A percentile compares a stretch with the other conserved stretches of the same genome.
These are phyloP conservation scores for Glossosoma conforme DNA, from an alignment of 1,140 invertebrate genomes.

Conservation along the genomic window DNA sequence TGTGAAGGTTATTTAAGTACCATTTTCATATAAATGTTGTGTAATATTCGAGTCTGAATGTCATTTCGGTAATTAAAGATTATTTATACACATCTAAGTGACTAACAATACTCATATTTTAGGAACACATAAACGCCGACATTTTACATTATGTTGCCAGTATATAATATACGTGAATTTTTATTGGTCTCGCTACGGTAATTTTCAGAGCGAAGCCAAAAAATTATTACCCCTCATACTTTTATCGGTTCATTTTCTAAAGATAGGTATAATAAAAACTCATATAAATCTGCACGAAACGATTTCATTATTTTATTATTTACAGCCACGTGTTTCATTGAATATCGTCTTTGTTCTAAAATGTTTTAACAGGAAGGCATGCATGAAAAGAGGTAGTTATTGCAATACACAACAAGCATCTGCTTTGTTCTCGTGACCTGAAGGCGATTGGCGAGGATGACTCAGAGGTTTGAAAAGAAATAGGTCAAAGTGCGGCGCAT, in stretches of 20 bases:
- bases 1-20: no score
- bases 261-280: slow-evolving; percentile 15
- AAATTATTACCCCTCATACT: slow-evolving; percentile 14
- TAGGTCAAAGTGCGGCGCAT: slow-evolving; percentile 30
- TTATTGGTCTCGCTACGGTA: no score
- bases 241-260: slow-evolving; percentile 15
- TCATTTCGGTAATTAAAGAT: no score
- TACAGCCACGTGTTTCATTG: slow-evolving; percentile 20
- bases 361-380: slow-evolving; percentile 19
- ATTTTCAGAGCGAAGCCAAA: no score
- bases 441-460: slow-evolving; percentile 18
- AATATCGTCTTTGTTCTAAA: slow-evolving; percentile 20
- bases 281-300: slow-evolving; percentile 6
- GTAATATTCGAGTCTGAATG: no score
- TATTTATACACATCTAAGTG: no score
- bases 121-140: no score
- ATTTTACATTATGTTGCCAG: no score
- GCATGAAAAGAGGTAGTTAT: slow-evolving; percentile 17
- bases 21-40: no score
- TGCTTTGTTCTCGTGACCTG: slow-evolving; percentile 30
- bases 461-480: slow-evolving; percentile 28
- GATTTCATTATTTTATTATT: slow-evolving; percentile 19
- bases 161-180: no score
- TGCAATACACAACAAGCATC: slow-evolving; percentile 21
- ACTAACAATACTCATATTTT: no score